Percentiles rank a stretch among this genome's conserved stretches.
These are phyloP conservation scores for Perognathus longimembris DNA, from an alignment of 2,113 vertebrate genomes.

Conservation along the genomic window DNA sequence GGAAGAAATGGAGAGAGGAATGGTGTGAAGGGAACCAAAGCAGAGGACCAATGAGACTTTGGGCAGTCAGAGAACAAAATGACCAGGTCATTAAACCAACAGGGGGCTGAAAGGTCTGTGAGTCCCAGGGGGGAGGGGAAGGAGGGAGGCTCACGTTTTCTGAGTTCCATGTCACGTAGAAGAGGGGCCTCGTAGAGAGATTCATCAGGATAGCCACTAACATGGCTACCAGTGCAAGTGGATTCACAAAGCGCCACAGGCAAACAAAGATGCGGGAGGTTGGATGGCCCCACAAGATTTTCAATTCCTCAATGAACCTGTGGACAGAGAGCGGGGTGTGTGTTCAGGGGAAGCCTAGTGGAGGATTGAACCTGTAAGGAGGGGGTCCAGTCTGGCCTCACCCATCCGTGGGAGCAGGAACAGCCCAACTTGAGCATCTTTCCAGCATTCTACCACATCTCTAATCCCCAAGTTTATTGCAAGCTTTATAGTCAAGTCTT, in stretches of 20 bases:
- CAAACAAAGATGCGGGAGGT: background rate
- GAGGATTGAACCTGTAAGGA: too few species aligned
- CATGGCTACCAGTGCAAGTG: background rate
- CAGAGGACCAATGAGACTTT: background rate
- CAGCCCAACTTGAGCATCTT: too few species aligned
- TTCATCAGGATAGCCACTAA: background rate
- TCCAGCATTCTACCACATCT: too few species aligned
- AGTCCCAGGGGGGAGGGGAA: background rate
- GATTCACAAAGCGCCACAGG: conserved; percentile 60
- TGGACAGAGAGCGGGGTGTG: background rate
- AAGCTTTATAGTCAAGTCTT: background rate
- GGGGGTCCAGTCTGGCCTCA: too few species aligned
- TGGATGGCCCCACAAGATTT: background rate
- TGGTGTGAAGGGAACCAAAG: background rate
- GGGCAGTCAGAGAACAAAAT: background rate
- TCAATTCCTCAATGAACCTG: conserved; percentile 65
- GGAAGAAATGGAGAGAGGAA: background rate
- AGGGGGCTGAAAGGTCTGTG: background rate
- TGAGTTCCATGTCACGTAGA: conserved; percentile 90
- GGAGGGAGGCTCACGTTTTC: conserved; percentile 24
- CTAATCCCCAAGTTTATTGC: too few species aligned
- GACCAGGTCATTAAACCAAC: background rate
- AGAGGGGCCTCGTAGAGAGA: background rate
- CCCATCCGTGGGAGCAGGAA: too few species aligned
- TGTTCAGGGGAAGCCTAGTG: too few species aligned